A percentile compares a stretch with the other conserved stretches of the same genome.
These are phyloP conservation scores for Cetonia aurata DNA, from an alignment of 2,888 invertebrate species.

Conservation along the genomic window DNA sequence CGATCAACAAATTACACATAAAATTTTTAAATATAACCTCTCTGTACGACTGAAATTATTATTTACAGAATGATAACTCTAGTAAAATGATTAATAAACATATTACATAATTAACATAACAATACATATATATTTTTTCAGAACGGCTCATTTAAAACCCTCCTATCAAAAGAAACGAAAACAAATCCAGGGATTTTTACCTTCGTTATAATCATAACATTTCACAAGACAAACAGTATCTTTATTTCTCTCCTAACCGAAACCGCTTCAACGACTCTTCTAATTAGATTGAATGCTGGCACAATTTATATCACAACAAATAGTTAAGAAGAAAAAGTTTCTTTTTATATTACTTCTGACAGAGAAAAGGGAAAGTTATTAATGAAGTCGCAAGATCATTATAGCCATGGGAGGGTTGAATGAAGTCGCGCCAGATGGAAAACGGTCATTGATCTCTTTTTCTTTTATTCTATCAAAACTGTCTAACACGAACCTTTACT, in stretches of 20 bases:
- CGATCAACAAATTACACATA: too few relatives aligned
- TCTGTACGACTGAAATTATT: too few relatives aligned
- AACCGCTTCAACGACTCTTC: background rate
- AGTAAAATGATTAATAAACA: too few relatives aligned
- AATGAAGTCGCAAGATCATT: constrained; percentile 36
- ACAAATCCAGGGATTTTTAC: background rate
- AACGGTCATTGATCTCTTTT: constrained; percentile 14
- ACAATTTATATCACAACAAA: constrained; percentile 28
- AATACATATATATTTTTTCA: too few relatives aligned
- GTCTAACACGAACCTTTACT: constrained; percentile 7
- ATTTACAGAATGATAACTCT: too few relatives aligned
- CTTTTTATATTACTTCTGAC: constrained; percentile 18
- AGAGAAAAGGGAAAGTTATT: constrained; percentile 35
- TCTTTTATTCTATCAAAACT: constrained; percentile 17
- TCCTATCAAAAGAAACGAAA: background rate
- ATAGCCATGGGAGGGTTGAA: constrained; percentile 11
- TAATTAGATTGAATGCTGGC: constrained; percentile 6
- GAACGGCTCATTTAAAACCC: background rate
- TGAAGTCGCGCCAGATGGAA: constrained; percentile 12
- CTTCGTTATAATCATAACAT: background rate
- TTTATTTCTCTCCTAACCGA: background rate
- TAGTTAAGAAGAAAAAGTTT: constrained; percentile 25
- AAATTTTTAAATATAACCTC: too few relatives aligned
- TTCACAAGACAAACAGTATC: background rate
- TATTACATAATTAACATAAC: too few relatives aligned